A percentile compares a stretch with the other conserved stretches of the same genome.
Evolutionary conservation across 2,797 vertebrate species (phyloP).

Genomic region (Urocyon cinereoargenteus): DNA sequence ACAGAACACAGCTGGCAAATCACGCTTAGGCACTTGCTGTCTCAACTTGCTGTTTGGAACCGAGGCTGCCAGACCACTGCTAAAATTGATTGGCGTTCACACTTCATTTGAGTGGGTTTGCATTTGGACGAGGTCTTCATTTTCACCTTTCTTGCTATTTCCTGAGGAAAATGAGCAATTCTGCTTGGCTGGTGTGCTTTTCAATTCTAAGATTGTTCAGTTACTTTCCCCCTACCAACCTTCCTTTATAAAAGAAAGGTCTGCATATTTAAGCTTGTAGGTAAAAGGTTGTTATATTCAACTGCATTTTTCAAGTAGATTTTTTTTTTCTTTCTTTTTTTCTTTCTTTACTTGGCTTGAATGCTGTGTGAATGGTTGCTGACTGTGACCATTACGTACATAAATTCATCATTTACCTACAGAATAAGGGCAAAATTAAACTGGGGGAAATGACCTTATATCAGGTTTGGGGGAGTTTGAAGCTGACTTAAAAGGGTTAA

Average conservation of each 20-base stretch:
- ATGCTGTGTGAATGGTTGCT: neutral
- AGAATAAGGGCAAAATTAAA: constrained; percentile 62
- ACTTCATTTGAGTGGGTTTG: constrained; percentile 76
- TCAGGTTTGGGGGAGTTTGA: neutral
- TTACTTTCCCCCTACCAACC: neutral
- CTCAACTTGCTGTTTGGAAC: constrained; percentile 72
- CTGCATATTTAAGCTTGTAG: neutral
- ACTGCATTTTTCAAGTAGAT: constrained; percentile 33
- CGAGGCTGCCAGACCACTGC: constrained; percentile 66
- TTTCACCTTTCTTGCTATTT: constrained; percentile 80
- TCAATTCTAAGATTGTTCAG: constrained; percentile 59
- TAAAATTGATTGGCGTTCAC: constrained; percentile 75
- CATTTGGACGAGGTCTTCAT: constrained; percentile 75
- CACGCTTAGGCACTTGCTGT: constrained; percentile 37
- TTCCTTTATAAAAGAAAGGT: constrained; percentile 37
- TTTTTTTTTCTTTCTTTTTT: constrained; percentile 39
- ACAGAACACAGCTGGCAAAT: constrained; percentile 64
- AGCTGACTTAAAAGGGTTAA: constrained; percentile 25
- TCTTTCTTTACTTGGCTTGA: neutral
- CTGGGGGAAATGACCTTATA: neutral
- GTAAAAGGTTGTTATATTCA: neutral
- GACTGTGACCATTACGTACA: neutral
- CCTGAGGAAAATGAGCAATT: constrained; percentile 77
- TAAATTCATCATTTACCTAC: constrained; percentile 43
- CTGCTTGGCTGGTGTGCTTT: neutral